Evolutionary conservation across 1,140 invertebrate genomes (phyloP).

Genomic region (Bombus turneri): DNA sequence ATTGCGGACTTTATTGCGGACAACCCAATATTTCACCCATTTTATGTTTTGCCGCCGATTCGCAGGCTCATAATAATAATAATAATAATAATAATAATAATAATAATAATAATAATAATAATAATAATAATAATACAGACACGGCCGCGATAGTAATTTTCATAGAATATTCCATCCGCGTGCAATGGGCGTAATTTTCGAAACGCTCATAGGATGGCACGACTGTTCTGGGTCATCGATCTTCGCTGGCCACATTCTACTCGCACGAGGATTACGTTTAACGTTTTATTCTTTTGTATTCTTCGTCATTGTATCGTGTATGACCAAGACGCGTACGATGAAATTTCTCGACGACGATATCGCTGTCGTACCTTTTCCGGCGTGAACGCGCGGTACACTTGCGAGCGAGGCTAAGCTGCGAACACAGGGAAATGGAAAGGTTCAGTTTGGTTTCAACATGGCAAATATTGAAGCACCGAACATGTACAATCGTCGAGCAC

Average conservation of each 20-base stretch:
- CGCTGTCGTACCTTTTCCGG: not conserved
- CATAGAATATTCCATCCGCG: not conserved
- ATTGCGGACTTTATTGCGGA: no score
- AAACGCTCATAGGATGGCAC: not conserved
- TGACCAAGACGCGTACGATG: constrained; percentile 5
- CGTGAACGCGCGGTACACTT: not conserved
- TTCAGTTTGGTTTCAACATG: constrained; percentile 10
- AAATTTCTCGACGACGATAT: constrained; percentile 21
- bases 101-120: no score
- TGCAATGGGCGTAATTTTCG: not conserved
- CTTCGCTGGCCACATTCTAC: constrained; percentile 32
- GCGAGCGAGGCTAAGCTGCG: not conserved
- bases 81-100: not conserved
- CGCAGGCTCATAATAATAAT: not conserved
- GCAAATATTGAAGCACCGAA: not conserved
- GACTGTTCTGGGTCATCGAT: constrained; percentile 38
- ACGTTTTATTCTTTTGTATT: not conserved
- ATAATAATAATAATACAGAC: not conserved
- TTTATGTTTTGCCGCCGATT: not conserved
- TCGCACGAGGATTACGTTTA: not conserved
- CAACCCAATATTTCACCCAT: no score
- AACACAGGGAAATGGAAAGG: not conserved
- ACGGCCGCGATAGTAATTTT: constrained; percentile 4
- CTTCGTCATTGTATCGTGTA: not conserved
- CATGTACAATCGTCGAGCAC: not conserved